Percentiles rank a stretch among this genome's conserved stretches.
Conservation (phyloP, 2,797 vertebrate genomes). For the Sebastes taczanowskii region DNA sequence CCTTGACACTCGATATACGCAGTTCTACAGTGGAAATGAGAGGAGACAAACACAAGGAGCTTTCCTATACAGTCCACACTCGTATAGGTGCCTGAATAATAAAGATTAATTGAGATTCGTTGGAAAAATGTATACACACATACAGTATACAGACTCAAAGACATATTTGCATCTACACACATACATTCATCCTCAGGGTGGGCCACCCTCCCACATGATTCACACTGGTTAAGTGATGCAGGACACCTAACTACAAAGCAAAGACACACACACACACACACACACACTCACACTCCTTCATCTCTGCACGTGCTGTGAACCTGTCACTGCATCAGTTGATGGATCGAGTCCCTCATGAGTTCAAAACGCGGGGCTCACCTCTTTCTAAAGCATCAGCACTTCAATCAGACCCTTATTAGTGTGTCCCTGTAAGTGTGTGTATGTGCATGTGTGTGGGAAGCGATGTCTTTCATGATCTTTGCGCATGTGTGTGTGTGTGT, state of each 20-base stretch:
- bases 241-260: conserved; percentile 40
- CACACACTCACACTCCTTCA: not conserved
- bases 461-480: conserved; percentile 33
- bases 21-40: not conserved
- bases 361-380: conserved; percentile 18
- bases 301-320: conserved; percentile 39
- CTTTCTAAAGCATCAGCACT: conserved; percentile 41
- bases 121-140: not conserved
- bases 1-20: not conserved
- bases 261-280: not conserved
- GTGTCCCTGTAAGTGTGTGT: not conserved
- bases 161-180: not conserved
- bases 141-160: not conserved
- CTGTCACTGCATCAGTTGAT: conserved; percentile 37
- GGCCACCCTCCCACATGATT: not conserved
- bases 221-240: conserved; percentile 11
- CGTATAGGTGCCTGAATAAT: not conserved
- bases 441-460: conserved; percentile 2
- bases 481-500: conserved; percentile 7
- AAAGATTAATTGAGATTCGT: not conserved
- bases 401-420: conserved; percentile 57
- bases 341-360: conserved; percentile 32
- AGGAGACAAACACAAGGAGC: not conserved
- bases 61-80: not conserved
- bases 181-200: not conserved